Evolutionary conservation across 2,797 vertebrate genomes (phyloP).

Genomic region (Sebastes trivittatus): DNA sequence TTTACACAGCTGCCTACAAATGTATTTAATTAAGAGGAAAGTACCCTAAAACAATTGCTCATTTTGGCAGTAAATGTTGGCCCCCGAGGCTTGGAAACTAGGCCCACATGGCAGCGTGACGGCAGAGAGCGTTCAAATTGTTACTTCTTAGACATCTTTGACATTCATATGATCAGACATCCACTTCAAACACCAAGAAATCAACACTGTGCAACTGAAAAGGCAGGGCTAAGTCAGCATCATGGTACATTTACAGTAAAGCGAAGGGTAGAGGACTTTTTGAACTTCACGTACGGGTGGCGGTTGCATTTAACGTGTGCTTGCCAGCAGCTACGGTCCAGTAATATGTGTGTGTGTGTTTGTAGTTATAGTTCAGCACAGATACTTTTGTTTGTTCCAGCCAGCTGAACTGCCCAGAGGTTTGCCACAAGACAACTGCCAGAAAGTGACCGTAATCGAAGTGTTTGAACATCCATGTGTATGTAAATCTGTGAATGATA

Average conservation of each 20-base stretch:
- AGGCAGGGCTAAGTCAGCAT: background rate
- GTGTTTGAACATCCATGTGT: background rate
- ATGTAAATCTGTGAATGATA: background rate
- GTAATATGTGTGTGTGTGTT: background rate
- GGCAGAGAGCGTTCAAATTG: conserved; percentile 14
- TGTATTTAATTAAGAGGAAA: conserved; percentile 20
- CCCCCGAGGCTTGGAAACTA: conserved; percentile 25
- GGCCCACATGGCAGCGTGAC: conserved; percentile 22
- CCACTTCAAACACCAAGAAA: conserved; percentile 28
- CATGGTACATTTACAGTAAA: background rate
- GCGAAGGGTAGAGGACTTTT: background rate
- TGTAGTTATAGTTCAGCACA: background rate
- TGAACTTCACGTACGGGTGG: background rate
- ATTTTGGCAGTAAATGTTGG: background rate
- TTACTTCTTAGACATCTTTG: conserved; percentile 16
- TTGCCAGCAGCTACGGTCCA: background rate
- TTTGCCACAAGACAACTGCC: background rate
- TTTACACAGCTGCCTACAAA: conserved; percentile 35
- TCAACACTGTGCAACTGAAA: conserved; percentile 8
- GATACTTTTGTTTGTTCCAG: background rate
- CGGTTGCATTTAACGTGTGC: background rate
- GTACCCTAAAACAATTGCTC: background rate
- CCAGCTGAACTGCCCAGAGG: background rate
- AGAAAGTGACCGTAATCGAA: background rate
- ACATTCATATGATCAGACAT: conserved; percentile 42